Conservation (phyloP, 1,140 invertebrate genomes). For the Marisa cornuarietis region DNA sequence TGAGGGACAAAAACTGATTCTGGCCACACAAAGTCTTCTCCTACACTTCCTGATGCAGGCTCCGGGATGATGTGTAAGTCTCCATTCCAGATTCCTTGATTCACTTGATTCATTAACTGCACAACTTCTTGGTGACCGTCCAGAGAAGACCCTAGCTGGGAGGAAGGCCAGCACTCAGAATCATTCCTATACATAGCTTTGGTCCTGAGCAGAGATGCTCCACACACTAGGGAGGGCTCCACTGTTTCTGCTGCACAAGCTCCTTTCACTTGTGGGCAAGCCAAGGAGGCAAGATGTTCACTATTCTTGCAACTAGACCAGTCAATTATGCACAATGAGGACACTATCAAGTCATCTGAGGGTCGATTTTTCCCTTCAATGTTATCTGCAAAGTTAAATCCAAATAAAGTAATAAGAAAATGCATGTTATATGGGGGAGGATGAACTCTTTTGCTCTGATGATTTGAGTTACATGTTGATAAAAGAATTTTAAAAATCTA, state of each 20-base stretch:
- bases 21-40: constrained; percentile 25
- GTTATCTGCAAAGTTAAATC: constrained; percentile 30
- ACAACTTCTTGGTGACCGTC: constrained; percentile 62
- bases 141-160: constrained; percentile 10
- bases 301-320: constrained; percentile 28
- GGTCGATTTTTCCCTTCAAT: constrained; percentile 41
- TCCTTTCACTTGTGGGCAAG: constrained; percentile 22
- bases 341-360: constrained; percentile 58
- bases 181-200: constrained; percentile 32
- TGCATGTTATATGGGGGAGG: neutral
- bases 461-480: neutral
- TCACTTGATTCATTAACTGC: constrained; percentile 73
- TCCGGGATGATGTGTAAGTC: constrained; percentile 28
- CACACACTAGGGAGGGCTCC: constrained; percentile 57
- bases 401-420: neutral
- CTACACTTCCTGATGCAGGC: neutral
- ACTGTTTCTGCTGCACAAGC: constrained; percentile 10
- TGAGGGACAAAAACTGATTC: constrained; percentile 45
- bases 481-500: neutral
- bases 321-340: constrained; percentile 51
- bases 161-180: constrained; percentile 1
- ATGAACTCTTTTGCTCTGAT: neutral
- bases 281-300: neutral
- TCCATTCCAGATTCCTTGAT: constrained; percentile 69
- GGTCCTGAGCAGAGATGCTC: constrained; percentile 50